Evolutionary conservation across 2,797 vertebrate genomes (phyloP).

Genomic region (Dendrocincla tyrannina): DNA sequence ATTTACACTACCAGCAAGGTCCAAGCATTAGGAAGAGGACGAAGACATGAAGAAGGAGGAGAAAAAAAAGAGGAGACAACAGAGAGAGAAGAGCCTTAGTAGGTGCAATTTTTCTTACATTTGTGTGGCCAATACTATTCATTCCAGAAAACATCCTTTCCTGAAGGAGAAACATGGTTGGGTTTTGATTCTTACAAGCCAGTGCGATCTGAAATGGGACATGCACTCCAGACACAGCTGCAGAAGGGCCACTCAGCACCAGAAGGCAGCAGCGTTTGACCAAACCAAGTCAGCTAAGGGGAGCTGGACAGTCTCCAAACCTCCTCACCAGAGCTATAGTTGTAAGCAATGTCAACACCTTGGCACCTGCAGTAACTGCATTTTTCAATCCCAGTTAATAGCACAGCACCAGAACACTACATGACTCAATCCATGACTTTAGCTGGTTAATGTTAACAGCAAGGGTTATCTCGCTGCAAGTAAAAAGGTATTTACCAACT

Average conservation of each 20-base stretch:
- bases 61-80: rapidly evolving
- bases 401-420: neutral
- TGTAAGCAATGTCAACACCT: neutral
- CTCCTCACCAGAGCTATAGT: neutral
- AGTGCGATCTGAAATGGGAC: neutral
- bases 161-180: neutral
- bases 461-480: neutral
- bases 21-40: neutral
- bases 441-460: neutral
- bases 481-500: slow-evolving; percentile 22
- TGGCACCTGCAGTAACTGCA: neutral
- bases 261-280: neutral
- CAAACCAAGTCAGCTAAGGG: neutral
- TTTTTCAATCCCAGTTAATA: neutral
- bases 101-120: neutral
- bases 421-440: neutral
- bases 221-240: neutral
- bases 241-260: neutral
- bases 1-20: too few species aligned
- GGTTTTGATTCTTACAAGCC: neutral
- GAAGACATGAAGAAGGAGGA: neutral
- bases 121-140: neutral
- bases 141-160: neutral
- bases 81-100: neutral
- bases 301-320: neutral